Evolutionary conservation across 2,113 vertebrate genomes (phyloP).

Genomic region (Atlantisia rogersi): DNA sequence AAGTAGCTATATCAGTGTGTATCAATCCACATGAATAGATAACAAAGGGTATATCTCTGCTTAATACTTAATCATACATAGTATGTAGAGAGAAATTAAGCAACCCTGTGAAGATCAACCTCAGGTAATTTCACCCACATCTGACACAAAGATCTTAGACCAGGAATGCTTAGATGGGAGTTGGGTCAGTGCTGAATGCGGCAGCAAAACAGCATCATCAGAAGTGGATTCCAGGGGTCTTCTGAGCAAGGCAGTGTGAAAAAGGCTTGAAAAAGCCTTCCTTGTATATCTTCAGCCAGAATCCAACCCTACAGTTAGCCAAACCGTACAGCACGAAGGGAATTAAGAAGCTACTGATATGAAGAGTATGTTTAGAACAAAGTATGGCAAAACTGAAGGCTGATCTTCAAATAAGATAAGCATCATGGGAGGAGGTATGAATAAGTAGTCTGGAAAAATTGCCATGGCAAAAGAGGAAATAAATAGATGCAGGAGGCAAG

Average conservation of each 20-base stretch:
- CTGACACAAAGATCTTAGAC: background rate
- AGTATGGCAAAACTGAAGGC: background rate
- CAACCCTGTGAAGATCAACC: background rate
- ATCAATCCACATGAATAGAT: background rate
- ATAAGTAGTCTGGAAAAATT: background rate
- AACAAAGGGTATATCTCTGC: background rate
- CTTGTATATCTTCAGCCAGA: rapidly evolving
- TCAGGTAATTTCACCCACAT: background rate
- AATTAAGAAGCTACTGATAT: background rate
- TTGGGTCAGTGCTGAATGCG: background rate
- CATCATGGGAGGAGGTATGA: background rate
- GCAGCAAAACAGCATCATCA: background rate
- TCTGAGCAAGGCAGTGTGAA: background rate
- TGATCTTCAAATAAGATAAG: background rate
- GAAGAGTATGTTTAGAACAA: background rate
- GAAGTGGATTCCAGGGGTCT: background rate
- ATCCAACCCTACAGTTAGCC: background rate
- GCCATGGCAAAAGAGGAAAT: no score
- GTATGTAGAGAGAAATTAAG: background rate
- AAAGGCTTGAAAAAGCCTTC: background rate
- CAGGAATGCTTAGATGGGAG: background rate
- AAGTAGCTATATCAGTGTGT: background rate
- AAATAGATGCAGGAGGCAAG: background rate
- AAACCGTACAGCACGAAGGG: background rate
- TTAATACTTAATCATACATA: background rate